Evolutionary conservation across 2,113 vertebrate genomes (phyloP).

Genomic region (Oenanthe melanoleuca): DNA sequence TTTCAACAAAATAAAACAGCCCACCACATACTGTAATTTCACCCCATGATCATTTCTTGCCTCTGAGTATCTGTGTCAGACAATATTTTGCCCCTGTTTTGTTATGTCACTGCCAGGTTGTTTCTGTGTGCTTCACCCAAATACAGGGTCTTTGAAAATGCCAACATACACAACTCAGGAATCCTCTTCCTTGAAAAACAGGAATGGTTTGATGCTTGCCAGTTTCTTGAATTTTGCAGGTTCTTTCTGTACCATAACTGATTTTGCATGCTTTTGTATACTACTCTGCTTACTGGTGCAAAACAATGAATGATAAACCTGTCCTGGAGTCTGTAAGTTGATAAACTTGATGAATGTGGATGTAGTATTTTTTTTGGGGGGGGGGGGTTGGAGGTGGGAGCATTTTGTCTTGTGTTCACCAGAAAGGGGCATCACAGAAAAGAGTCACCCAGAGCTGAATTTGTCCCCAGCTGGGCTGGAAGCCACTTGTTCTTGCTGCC

Average conservation of each 20-base stretch:
- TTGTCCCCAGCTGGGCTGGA: not conserved
- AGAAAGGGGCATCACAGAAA: not conserved
- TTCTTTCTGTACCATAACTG: constrained; percentile 3
- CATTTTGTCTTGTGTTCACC: not conserved
- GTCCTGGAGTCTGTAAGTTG: not conserved
- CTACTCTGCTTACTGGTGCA: constrained; percentile 1
- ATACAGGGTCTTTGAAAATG: constrained; percentile 7
- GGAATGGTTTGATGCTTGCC: not conserved
- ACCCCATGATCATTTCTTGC: constrained; percentile 50
- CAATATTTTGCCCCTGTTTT: constrained; percentile 4
- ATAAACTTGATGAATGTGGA: not conserved
- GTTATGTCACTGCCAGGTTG: not conserved
- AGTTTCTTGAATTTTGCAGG: not conserved
- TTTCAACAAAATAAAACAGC: constrained; percentile 60
- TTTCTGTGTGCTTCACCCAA: constrained; percentile 13
- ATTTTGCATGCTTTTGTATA: constrained; percentile 23
- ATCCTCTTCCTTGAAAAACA: not conserved
- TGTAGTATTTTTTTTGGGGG: not conserved
- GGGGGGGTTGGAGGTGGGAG: not conserved
- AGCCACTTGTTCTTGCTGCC: not conserved
- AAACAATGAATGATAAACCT: not conserved
- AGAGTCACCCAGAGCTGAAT: not conserved
- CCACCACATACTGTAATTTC: constrained; percentile 54
- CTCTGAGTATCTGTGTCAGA: constrained; percentile 44
- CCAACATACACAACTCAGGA: constrained; percentile 23